A percentile compares a stretch with the other conserved stretches of the same genome.
Evolutionary conservation across 2,113 vertebrate species (phyloP).

Genomic region (Vidua macroura): DNA sequence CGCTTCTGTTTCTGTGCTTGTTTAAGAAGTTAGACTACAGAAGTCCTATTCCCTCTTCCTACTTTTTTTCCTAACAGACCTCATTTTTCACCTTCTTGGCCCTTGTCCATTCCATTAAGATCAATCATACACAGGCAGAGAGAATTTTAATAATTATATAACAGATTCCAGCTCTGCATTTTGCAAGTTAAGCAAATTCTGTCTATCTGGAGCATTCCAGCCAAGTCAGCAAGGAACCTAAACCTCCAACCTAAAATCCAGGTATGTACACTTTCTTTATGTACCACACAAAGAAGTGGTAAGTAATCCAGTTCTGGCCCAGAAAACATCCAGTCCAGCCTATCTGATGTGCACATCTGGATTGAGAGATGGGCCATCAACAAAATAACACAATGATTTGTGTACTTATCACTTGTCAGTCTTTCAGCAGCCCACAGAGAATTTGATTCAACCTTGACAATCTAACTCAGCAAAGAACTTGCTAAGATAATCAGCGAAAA

Average conservation of each 20-base stretch:
- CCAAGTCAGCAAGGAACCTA: not conserved
- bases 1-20: not conserved
- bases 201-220: not conserved
- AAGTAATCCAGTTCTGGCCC: not conserved
- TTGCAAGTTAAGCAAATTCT: not conserved
- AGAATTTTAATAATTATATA: not conserved
- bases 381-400: not conserved
- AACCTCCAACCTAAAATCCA: not conserved
- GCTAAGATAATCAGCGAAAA: not conserved
- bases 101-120: not conserved
- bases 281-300: not conserved
- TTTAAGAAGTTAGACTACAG: not conserved
- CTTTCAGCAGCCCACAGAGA: not conserved
- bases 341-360: not conserved
- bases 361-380: not conserved
- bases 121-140: not conserved
- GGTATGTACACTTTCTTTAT: not conserved
- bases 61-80: not conserved
- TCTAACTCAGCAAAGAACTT: not conserved
- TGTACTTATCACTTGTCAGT: not conserved
- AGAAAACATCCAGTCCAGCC: not conserved
- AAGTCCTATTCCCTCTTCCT: not conserved
- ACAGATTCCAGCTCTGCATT: not conserved
- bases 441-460: not conserved
- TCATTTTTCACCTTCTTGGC: not conserved